A percentile compares a stretch with the other conserved stretches of the same genome.
Conservation (phyloP, 2,797 vertebrate species). For the Remorina albescens region DNA sequence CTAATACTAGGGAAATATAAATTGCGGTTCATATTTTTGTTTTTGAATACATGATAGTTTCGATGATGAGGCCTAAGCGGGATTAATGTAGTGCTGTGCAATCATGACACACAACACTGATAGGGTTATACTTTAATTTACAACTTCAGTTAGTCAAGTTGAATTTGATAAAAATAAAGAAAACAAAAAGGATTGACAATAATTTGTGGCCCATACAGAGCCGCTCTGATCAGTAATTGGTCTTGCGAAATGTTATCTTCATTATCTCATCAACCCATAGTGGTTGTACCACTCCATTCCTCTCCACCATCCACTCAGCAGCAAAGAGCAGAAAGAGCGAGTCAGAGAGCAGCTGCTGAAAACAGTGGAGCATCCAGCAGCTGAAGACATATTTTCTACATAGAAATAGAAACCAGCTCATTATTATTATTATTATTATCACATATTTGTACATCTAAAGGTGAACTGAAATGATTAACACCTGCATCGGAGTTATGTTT, state of each 20-base stretch:
- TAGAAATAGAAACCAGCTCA: not conserved
- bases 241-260: not conserved
- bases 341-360: not conserved
- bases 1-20: not conserved
- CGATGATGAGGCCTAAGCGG: not conserved
- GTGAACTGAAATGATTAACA: too few relatives aligned
- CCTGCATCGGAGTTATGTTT: too few relatives aligned
- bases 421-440: too few relatives aligned
- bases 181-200: not conserved
- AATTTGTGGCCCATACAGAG: not conserved
- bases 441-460: too few relatives aligned
- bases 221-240: too few relatives aligned
- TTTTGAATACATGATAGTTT: not conserved
- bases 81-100: not conserved
- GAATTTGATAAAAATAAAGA: not conserved
- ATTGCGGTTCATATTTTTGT: not conserved
- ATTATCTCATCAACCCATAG: not conserved
- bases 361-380: not conserved
- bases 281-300: too few relatives aligned
- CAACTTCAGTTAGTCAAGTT: slow-evolving; percentile 1
- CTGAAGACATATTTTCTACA: not conserved
- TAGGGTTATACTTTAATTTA: not conserved
- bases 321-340: too few relatives aligned
- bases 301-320: not conserved
- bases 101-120: not conserved